These are phyloP conservation scores for Montipora capricornis DNA, from an alignment of 64 coral and sea anemone genomes.

Conservation along the genomic window DNA sequence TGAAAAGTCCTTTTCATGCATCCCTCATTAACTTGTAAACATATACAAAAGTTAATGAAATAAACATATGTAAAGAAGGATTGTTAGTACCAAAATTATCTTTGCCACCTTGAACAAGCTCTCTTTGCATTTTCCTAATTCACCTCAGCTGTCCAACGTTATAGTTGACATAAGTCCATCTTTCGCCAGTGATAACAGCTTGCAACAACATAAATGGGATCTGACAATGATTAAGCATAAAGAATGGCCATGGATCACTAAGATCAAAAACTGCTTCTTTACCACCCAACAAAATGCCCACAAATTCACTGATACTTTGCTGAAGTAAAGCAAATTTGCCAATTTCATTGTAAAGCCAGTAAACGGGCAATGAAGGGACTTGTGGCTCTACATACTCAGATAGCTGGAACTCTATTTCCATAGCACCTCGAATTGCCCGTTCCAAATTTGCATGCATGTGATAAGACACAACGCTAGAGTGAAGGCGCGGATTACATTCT, in stretches of 20 bases:
- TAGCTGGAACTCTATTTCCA: slow-evolving; percentile 45
- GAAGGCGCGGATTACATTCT: slow-evolving; percentile 72
- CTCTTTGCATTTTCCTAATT: too few species aligned
- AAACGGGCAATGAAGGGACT: slow-evolving; percentile 14
- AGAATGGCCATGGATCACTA: slow-evolving; percentile 64
- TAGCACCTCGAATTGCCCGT: slow-evolving; percentile 22
- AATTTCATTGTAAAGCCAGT: slow-evolving; percentile 74
- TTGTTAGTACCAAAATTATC: too few species aligned
- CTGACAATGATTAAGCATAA: slow-evolving; percentile 48
- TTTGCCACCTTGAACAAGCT: background rate
- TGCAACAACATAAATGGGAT: slow-evolving; percentile 30
- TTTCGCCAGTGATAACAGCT: slow-evolving; percentile 21
- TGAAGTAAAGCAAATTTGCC: slow-evolving; percentile 29
- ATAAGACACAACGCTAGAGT: slow-evolving; percentile 30
- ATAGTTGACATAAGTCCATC: slow-evolving; percentile 34
- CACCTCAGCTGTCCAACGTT: slow-evolving; percentile 21
- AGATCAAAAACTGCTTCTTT: slow-evolving; percentile 60
- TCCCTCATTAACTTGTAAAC: too few species aligned
- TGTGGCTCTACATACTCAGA: slow-evolving; percentile 21
- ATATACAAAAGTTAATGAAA: too few species aligned
- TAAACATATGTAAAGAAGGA: too few species aligned
- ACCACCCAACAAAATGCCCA: slow-evolving; percentile 2
- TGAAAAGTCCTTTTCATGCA: too few species aligned
- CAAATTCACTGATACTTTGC: slow-evolving; percentile 28
- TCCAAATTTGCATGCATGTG: slow-evolving; percentile 48